Conservation (phyloP, 2,797 vertebrate genomes). For the Kryptolebias ocellatus region DNA sequence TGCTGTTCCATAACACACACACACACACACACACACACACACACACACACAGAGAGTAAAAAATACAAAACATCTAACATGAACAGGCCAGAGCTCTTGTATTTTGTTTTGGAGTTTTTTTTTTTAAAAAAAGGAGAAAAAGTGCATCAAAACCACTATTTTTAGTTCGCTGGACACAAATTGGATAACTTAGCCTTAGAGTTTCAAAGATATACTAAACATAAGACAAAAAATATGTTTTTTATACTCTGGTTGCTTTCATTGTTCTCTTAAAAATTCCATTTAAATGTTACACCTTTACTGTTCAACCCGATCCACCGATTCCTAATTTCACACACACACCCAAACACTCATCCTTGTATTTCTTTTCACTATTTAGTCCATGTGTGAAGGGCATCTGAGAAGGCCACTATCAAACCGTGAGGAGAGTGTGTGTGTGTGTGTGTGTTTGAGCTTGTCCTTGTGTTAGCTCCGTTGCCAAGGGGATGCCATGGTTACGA, state of each 20-base stretch:
- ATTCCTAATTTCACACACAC: not conserved
- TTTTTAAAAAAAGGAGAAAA: no score
- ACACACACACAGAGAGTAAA: constrained; percentile 28
- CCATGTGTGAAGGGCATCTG: constrained; percentile 71
- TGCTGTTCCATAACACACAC: constrained; percentile 55
- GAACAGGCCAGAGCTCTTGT: no score
- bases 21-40: constrained; percentile 21
- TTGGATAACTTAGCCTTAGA: no score
- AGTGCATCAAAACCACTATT: no score
- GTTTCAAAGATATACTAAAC: no score
- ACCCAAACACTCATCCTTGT: not conserved
- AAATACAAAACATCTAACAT: constrained; percentile 15
- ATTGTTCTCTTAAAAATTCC: no score
- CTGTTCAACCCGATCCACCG: no score
- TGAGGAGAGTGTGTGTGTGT: constrained; percentile 43
- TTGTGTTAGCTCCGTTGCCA: constrained; percentile 75
- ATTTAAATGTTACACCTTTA: no score
- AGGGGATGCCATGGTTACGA: constrained; percentile 81
- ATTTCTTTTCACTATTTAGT: constrained; percentile 47
- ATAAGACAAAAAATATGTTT: no score
- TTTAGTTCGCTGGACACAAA: no score
- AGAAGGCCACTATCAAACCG: constrained; percentile 65
- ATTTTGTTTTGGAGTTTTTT: no score
- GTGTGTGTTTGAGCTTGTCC: constrained; percentile 59
- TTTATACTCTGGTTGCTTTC: no score